Evolutionary conservation across 2,888 invertebrate genomes (phyloP), one percentile per base, ranked within the genome.

Genomic region (Pimpla rufipes): DNA sequence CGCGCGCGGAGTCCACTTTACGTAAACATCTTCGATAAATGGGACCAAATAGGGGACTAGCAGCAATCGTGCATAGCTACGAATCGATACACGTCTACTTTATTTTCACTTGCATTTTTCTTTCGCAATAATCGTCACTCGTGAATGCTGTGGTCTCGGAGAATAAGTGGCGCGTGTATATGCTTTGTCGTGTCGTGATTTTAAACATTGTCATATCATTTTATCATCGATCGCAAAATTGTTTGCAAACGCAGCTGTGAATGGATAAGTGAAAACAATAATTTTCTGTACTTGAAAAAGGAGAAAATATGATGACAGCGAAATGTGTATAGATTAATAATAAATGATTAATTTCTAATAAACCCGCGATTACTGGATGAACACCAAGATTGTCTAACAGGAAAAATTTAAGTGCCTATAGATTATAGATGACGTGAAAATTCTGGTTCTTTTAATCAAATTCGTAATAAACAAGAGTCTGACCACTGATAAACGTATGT

Each of bases 391-490:
- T 23, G 45, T 29, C 7, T 23, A 66, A 40, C 21, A 45, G 13
- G 21, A 66, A 66, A 45, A 21, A 21, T 66, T 47, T n/a, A 66
- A 66, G 66, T 66, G 66, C 66, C 66, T 66, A 23, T 66, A 45
- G 21, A 45, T 23, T 66, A 66, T 47, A 18, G 62, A 16, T 2
- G 7, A 66, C 45, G 21, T 66, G 13, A 13, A 29, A 23, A 66
- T 66, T 42, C 47, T 45, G 42, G 40, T 64, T 42, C 64, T 64
- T 66, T 29, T 29, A 29, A 45, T 47, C 35, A 16, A 59, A 35
- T 23, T 47, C 45, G 13, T 47, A 45, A 45, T 66, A 59, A 59
- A 59, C 16, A 8, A 37, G 5, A 37, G 35, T 37, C 59, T 59
- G 37, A 59, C 35, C 6, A n/a, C 16, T 37, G 16, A 35, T 37